phyloP scores from a whole-genome alignment of 2,113 vertebrate species.

The Lepisosteus oculatus region DNA sequence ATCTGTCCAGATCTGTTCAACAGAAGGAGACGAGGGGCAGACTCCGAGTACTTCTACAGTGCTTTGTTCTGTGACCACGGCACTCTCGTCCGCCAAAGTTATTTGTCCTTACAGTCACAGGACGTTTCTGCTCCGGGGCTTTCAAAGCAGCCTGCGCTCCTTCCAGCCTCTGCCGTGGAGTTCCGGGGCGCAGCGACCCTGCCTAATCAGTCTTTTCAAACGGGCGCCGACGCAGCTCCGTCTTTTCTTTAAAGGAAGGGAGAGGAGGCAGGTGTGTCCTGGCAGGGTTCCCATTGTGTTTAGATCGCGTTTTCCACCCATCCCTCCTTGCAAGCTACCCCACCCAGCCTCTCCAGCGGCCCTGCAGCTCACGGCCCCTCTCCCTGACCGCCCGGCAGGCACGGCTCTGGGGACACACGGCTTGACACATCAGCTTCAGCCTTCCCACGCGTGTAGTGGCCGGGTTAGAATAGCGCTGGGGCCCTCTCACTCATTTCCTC shows the following conservation, averaged over 20 bases:
- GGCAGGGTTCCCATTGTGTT: conserved; percentile 40
- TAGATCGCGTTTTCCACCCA: conserved; percentile 33
- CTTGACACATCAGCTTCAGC: conserved; percentile 11
- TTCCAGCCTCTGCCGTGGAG: too few relatives aligned
- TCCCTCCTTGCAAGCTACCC: conserved; percentile 34
- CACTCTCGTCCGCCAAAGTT: too few relatives aligned
- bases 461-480: conserved; percentile 1
- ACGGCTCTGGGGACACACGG: conserved; percentile 32
- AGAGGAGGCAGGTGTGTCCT: conserved; percentile 42
- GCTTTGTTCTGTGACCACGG: too few relatives aligned
- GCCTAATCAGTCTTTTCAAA: conserved; percentile 33
- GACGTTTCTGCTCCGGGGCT: too few relatives aligned
- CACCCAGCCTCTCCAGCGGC: conserved; percentile 10
- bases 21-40: too few relatives aligned
- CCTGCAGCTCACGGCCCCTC: conserved; percentile 9
- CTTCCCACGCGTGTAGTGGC: too few relatives aligned
- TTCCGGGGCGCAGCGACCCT: neutral
- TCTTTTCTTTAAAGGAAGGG: neutral
- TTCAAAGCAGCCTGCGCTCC: too few relatives aligned
- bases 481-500: conserved; percentile 26
- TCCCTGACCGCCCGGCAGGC: conserved; percentile 34
- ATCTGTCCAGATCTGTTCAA: too few relatives aligned
- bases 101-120: too few relatives aligned
- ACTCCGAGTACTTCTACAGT: too few relatives aligned
- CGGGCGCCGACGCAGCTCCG: conserved; percentile 18